Base-by-base conservation (phyloP, 2,113 vertebrate genomes). In the Pelvicachromis taeniatus region DNA sequence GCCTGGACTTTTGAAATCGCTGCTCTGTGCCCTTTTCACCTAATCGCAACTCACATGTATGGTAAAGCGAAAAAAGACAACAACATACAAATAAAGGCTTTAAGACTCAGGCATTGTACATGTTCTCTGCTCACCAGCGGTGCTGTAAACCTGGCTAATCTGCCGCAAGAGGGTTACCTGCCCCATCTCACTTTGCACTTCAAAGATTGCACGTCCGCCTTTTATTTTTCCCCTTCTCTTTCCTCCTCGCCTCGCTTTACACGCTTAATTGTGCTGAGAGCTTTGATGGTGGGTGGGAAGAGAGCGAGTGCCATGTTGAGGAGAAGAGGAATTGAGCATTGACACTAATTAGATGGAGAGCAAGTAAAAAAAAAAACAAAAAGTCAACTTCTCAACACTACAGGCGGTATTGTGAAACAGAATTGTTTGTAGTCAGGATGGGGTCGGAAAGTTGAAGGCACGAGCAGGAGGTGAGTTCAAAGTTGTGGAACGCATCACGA, bases 271-370 rank as follows among this genome's bases (percentile, higher is more conserved):
- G 94, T 94, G 89, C 93, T 89, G 80, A 88, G 78, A 87, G 93
- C 92, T 95, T 95, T 96, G 92, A 94, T 93, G 89, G 90, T 91
- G 92, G 93, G 93, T 88, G 92, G 93, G 91, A 91, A 87, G 91
- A 84, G 68, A 86, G 83, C 26, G 77, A 88, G 84, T 21, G 85
- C 56, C 9, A 80, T 79, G 79, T 68, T 80, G 88, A 86, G 84
- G 79, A 88, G 87, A 84, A 90, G 88, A 87, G 78, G 87, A 92
- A 94, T 91, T 89, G 77, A 87, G 82, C 87, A 85, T 73, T 85
- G 92, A 93, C 93, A 89, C 93, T 95, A 93, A 95, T 96, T 94
- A 95, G 91, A 91, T 88, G 80, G 85, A 86, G 85, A 87, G 85
- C 63, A 88, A 85, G 80, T 82, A 45, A 52, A 53, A 77, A 55